phyloP scores from a whole-genome alignment of 2,113 vertebrate species.

The Pogonocichla stellata region DNA sequence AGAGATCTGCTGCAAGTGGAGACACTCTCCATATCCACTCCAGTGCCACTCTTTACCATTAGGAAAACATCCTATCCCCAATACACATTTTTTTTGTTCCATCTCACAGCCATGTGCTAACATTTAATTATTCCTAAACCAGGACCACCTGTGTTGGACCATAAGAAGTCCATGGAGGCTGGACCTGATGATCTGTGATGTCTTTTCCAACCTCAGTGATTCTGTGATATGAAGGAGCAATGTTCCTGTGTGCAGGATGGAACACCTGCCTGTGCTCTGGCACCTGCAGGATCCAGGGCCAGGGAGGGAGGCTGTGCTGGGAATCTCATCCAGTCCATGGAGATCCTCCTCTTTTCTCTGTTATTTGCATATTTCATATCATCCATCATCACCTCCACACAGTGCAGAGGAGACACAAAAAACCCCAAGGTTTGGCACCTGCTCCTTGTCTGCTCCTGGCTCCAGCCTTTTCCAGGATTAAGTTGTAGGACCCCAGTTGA shows the following conservation, averaged over 20 bases:
- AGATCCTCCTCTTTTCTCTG: background rate
- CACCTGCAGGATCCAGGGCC: background rate
- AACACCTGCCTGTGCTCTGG: background rate
- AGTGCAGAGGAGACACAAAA: background rate
- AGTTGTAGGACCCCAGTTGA: background rate
- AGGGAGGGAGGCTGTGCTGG: background rate
- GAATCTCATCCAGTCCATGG: background rate
- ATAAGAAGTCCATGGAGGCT: background rate
- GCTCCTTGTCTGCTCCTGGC: background rate
- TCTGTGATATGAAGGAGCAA: rapidly evolving
- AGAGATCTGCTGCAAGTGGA: background rate
- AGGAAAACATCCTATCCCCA: background rate
- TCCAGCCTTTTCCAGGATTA: background rate
- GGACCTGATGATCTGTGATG: background rate
- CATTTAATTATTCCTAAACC: background rate
- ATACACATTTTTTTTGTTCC: background rate
- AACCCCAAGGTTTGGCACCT: background rate
- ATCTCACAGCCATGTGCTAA: background rate
- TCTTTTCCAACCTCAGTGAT: background rate
- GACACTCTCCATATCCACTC: background rate
- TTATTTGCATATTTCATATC: background rate
- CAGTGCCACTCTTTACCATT: background rate
- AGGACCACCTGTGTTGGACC: background rate
- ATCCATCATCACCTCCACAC: background rate
- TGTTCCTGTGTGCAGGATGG: background rate